phyloP scores from a whole-genome alignment of 2,797 vertebrate species.

The Distichodus sexfasciatus region DNA sequence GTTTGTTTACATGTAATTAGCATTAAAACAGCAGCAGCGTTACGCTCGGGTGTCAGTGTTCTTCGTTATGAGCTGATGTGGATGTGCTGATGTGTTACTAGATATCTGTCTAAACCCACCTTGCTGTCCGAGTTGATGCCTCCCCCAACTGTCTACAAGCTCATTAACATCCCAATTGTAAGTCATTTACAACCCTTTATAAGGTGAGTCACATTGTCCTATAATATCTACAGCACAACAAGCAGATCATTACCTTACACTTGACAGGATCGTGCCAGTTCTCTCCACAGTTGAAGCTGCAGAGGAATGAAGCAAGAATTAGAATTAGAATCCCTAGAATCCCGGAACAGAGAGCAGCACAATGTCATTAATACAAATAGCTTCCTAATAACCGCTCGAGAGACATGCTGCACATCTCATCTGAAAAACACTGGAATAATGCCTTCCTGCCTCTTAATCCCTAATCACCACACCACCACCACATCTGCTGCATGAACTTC shows the following conservation, averaged over 20 bases:
- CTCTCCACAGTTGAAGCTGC: slow-evolving; percentile 98
- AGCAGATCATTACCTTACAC: slow-evolving; percentile 86
- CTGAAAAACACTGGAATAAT: neutral
- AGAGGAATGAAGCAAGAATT: too few relatives aligned
- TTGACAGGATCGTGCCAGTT: slow-evolving; percentile 99
- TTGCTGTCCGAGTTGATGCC: too few relatives aligned
- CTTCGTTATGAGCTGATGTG: too few relatives aligned
- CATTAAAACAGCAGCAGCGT: too few relatives aligned
- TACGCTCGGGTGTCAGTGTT: too few relatives aligned
- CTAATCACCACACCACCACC: neutral
- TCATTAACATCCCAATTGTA: too few relatives aligned
- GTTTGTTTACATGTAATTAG: too few relatives aligned
- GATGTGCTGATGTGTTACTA: too few relatives aligned
- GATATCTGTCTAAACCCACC: too few relatives aligned
- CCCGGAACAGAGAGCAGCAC: neutral
- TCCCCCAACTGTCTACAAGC: too few relatives aligned
- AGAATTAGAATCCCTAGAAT: slow-evolving; percentile 9
- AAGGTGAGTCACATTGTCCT: too few relatives aligned
- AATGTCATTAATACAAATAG: neutral
- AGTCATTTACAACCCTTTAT: too few relatives aligned
- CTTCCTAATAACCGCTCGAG: neutral
- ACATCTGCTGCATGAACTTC: neutral
- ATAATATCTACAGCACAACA: neutral
- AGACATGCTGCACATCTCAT: neutral
- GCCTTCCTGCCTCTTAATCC: neutral